These are phyloP conservation scores for Brassicogethes aeneus DNA, from an alignment of 2,888 invertebrate genomes.

Conservation along the genomic window DNA sequence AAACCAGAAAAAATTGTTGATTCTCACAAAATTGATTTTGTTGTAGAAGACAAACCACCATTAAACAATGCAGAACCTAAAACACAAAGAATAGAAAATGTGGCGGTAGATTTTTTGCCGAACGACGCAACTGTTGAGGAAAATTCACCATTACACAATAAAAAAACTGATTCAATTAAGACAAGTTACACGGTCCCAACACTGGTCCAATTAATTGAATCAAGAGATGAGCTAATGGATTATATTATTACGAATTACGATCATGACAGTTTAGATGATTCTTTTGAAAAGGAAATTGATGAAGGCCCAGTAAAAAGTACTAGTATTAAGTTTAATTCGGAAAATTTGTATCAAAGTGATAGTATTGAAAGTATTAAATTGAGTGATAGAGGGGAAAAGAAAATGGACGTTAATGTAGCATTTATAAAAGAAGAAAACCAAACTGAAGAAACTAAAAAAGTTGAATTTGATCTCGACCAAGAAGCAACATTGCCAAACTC, in stretches of 20 bases:
- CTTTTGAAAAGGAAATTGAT: not conserved
- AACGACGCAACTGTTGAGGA: not conserved
- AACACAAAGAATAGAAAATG: not conserved
- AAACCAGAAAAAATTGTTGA: constrained; percentile 2
- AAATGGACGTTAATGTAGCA: not conserved
- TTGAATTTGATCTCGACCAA: constrained; percentile 32
- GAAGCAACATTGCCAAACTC: constrained; percentile 30
- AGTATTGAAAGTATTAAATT: not conserved
- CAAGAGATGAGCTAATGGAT: constrained; percentile 29
- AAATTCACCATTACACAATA: not conserved
- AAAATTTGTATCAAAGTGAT: not conserved
- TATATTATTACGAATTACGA: constrained; percentile 21
- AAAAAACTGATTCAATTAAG: not conserved
- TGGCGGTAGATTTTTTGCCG: not conserved
- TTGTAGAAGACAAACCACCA: not conserved
- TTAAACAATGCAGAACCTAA: not conserved
- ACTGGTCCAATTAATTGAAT: constrained; percentile 30
- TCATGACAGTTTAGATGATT: constrained; percentile 11
- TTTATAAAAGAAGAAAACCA: not conserved
- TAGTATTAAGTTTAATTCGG: not conserved
- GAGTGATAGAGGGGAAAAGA: not conserved
- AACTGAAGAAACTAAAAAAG: constrained; percentile 7
- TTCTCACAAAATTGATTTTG: constrained; percentile 7
- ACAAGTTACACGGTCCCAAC: constrained; percentile 25
- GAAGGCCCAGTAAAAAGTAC: not conserved